Conservation (phyloP, 2,888 invertebrate species). For the Heliconius erato region DNA sequence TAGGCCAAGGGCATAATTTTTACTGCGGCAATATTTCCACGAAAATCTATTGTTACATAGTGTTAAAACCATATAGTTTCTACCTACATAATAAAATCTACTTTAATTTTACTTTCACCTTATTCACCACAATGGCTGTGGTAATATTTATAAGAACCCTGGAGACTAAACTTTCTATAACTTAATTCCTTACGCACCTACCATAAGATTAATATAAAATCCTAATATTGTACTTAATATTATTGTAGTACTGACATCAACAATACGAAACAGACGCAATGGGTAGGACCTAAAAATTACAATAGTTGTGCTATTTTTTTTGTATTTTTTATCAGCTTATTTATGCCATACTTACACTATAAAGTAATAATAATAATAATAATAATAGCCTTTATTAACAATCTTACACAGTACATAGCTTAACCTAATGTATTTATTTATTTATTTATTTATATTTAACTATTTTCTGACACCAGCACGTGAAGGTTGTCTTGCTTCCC, state of each 20-base stretch:
- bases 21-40: slow-evolving; percentile 37
- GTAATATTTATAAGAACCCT: slow-evolving; percentile 15
- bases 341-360: too few species aligned
- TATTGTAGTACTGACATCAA: not conserved
- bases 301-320: too few species aligned
- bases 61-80: not conserved
- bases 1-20: slow-evolving; percentile 35
- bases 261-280: not conserved
- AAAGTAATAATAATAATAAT: too few species aligned
- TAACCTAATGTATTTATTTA: too few species aligned
- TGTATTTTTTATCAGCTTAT: too few species aligned
- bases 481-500: too few species aligned
- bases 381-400: too few species aligned
- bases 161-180: slow-evolving; percentile 1
- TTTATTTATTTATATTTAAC: too few species aligned
- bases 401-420: too few species aligned
- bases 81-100: not conserved
- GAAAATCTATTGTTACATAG: slow-evolving; percentile 2
- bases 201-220: not conserved
- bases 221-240: not conserved
- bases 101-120: slow-evolving; percentile 26
- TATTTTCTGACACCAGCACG: too few species aligned
- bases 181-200: not conserved
- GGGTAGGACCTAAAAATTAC: not conserved
- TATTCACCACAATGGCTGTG: slow-evolving; percentile 12